Base-by-base conservation (phyloP, 2,888 invertebrate genomes). In the Orthonychiurus folsomi region DNA sequence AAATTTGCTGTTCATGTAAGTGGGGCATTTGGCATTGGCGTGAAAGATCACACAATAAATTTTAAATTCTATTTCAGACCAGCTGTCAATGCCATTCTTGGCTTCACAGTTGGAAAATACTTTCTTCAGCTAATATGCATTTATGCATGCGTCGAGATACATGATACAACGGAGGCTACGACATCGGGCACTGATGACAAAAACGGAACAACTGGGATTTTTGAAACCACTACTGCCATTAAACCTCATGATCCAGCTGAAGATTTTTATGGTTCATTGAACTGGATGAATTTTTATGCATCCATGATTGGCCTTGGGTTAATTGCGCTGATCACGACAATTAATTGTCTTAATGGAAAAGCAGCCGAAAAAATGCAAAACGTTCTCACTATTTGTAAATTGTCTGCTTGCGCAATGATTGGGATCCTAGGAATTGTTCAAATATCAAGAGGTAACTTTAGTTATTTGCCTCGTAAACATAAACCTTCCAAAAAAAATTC, bases 1-100 rank as follows among this genome's bases (percentile, higher is more conserved):
- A 0, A 61, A 58, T 55, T 55, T 63, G 1, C 23, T 65, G 3
- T 37, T 62, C 18, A 48, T 54, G 65, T 63, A 25, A 24, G 59
- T 52, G 18, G 21, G 24, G n/a, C 15, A 9, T n/a, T 55, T 21
- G 47, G 2, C 5, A 37, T 23, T 26, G 18, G 26, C 12, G 12
- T 3, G 3, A 25, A 26, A 48, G 48, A 48, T 12, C 15, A 48
- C 15, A 48, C 12, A 48, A 48, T 28, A 56, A 52, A 28, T 15
- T 58, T 12, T 48, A 9, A 47, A 18, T n/a, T 58, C 20, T 9
- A 24, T n/a, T 61, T 1, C 25, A 62, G 63, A 56, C 63, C 63
- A 9, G 60, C 50, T 12, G 28, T 25, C 21, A 48, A 25, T 24
- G 63, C 63, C 1, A 60, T 63, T 52, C 24, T 60, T 48, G 26